A percentile compares a stretch with the other conserved stretches of the same genome.
These are phyloP conservation scores for Sprattus sprattus DNA, from an alignment of 2,113 vertebrate species.

Conservation along the genomic window DNA sequence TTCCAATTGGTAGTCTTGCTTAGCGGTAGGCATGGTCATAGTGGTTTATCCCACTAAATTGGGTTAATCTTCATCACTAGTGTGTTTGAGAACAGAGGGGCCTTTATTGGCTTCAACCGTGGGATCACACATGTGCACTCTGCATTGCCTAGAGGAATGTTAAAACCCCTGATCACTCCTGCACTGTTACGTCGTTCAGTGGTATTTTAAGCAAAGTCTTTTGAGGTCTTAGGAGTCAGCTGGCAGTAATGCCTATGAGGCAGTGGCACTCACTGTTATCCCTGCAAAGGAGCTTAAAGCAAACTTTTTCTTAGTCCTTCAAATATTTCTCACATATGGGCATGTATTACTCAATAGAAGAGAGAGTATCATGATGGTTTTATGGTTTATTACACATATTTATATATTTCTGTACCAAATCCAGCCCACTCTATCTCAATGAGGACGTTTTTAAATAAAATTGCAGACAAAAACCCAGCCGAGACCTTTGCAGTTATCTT, in stretches of 20 bases:
- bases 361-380: neutral
- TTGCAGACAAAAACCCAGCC: neutral
- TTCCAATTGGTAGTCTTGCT: neutral
- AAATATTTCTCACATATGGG: slow-evolving; percentile 11
- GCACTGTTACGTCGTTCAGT: slow-evolving; percentile 61
- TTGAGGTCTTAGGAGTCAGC: slow-evolving; percentile 72
- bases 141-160: slow-evolving; percentile 63
- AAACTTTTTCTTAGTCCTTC: slow-evolving; percentile 11
- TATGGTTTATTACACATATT: slow-evolving; percentile 6
- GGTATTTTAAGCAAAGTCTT: slow-evolving; percentile 69
- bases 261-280: slow-evolving; percentile 57
- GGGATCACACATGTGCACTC: slow-evolving; percentile 31
- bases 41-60: neutral
- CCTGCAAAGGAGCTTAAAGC: slow-evolving; percentile 61
- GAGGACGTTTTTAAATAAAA: neutral
- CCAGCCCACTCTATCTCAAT: slow-evolving; percentile 1
- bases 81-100: slow-evolving; percentile 39
- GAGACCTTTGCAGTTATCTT: neutral
- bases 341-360: slow-evolving; percentile 10
- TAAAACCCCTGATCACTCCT: slow-evolving; percentile 57
- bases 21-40: neutral
- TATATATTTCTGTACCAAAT: neutral
- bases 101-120: slow-evolving; percentile 55
- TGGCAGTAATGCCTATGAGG: slow-evolving; percentile 67
- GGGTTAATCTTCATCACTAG: slow-evolving; percentile 16